Conservation (phyloP, 1,140 invertebrate species). For the Nasonia giraulti region DNA sequence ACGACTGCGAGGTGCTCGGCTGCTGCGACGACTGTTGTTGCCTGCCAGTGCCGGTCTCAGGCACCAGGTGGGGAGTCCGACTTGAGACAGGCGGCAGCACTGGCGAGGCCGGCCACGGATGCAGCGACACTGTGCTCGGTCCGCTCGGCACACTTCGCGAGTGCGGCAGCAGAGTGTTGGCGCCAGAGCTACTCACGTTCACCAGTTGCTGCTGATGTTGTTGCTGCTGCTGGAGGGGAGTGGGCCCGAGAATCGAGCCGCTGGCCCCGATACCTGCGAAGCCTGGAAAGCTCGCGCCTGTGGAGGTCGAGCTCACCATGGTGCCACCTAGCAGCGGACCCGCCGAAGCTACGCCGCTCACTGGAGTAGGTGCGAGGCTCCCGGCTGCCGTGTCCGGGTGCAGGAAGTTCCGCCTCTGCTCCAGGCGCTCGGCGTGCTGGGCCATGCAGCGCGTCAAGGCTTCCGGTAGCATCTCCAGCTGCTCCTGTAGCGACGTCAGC, state of each 20-base stretch:
- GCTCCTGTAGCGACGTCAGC: constrained; percentile 84
- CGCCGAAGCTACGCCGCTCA: constrained; percentile 63
- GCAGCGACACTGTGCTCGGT: constrained; percentile 72
- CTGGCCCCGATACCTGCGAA: constrained; percentile 64
- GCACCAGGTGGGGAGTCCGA: constrained; percentile 82
- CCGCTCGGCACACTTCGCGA: constrained; percentile 76
- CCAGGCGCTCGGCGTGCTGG: constrained; percentile 80
- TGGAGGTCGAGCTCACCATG: not conserved
- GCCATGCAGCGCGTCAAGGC: constrained; percentile 84
- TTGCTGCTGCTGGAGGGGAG: constrained; percentile 54
- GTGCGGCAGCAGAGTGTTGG: constrained; percentile 73
- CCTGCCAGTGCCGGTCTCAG: constrained; percentile 77
- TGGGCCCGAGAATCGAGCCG: constrained; percentile 62
- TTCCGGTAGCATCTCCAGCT: constrained; percentile 88
- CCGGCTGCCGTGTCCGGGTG: constrained; percentile 87
- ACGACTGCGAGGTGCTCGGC: constrained; percentile 47
- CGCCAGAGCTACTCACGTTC: constrained; percentile 42
- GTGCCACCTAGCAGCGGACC: constrained; percentile 62
- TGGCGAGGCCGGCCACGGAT: constrained; percentile 84
- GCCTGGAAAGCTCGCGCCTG: constrained; percentile 25
- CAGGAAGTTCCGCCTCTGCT: constrained; percentile 87
- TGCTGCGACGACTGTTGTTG: constrained; percentile 62
- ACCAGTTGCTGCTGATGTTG: constrained; percentile 43
- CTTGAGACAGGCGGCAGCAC: constrained; percentile 82
- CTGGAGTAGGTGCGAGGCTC: constrained; percentile 68